A percentile compares a stretch with the other conserved stretches of the same genome.
Conservation (phyloP, 1,140 invertebrate species). For the Hyles euphorbiae region DNA sequence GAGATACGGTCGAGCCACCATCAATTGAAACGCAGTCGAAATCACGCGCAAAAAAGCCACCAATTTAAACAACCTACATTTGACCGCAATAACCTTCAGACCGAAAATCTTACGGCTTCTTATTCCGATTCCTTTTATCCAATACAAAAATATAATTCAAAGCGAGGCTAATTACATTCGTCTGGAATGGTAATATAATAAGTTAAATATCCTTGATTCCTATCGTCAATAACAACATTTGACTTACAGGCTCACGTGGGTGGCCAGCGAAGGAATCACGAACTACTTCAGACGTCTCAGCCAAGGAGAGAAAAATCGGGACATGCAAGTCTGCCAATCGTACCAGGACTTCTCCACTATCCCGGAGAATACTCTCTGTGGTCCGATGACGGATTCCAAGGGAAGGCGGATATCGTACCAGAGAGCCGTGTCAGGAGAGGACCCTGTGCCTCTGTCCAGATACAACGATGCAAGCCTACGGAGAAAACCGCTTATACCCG, state of each 20-base stretch:
- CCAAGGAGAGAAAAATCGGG: conserved; percentile 46
- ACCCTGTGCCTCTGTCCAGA: conserved; percentile 34
- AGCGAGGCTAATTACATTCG: no score
- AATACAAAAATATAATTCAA: no score
- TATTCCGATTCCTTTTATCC: no score
- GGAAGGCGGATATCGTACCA: conserved; percentile 57
- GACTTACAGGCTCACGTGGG: conserved; percentile 55
- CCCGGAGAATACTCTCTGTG: conserved; percentile 35
- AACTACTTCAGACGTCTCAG: conserved; percentile 53
- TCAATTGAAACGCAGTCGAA: no score
- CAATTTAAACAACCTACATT: no score
- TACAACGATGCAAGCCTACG: conserved; percentile 40
- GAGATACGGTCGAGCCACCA: no score
- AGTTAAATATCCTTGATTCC: no score
- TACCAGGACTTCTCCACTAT: conserved; percentile 51
- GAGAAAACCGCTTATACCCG: conserved; percentile 36
- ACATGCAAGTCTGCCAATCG: conserved; percentile 42
- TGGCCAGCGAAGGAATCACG: conserved; percentile 53
- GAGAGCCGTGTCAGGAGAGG: conserved; percentile 59
- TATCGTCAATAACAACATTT: no score
- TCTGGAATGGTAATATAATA: no score
- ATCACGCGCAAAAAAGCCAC: no score
- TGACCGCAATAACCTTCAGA: no score
- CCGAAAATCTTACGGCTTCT: no score
- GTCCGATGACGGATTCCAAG: conserved; percentile 34